Evolutionary conservation across 2,113 vertebrate species (phyloP).

Genomic region (Vulpes lagopus): DNA sequence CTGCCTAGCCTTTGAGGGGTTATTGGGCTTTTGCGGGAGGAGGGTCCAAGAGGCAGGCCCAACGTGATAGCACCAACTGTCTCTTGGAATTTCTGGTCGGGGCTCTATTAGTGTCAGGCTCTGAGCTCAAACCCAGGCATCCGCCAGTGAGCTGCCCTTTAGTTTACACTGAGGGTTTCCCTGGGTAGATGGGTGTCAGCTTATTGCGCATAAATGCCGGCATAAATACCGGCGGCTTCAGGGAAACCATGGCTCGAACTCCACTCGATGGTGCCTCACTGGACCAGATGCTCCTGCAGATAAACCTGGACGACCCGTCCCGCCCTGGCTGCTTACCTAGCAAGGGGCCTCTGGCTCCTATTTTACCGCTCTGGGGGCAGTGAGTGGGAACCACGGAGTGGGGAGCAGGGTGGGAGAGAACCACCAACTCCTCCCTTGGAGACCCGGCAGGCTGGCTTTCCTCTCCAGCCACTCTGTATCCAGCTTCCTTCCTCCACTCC

Average conservation of each 20-base stretch:
- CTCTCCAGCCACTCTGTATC: neutral
- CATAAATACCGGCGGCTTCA: neutral
- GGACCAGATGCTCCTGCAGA: slow-evolving; percentile 39
- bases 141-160: neutral
- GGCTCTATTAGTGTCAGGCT: neutral
- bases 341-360: slow-evolving; percentile 17
- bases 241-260: neutral
- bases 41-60: neutral
- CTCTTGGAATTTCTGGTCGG: slow-evolving; percentile 17
- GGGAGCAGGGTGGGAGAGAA: neutral
- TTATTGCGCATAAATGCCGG: neutral
- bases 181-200: neutral
- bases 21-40: neutral
- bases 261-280: accelerated
- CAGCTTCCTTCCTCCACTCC: neutral
- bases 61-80: neutral
- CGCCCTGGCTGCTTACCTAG: slow-evolving; percentile 29
- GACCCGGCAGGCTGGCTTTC: neutral
- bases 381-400: neutral
- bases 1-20: slow-evolving; percentile 14
- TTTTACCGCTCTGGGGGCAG: neutral
- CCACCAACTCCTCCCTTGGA: neutral
- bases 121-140: neutral
- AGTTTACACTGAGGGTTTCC: neutral
- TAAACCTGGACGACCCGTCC: neutral